Percentiles rank a stretch among this genome's conserved stretches.
phyloP scores from a whole-genome alignment of 2,797 vertebrate genomes.

The Pangasius larnaudii region DNA sequence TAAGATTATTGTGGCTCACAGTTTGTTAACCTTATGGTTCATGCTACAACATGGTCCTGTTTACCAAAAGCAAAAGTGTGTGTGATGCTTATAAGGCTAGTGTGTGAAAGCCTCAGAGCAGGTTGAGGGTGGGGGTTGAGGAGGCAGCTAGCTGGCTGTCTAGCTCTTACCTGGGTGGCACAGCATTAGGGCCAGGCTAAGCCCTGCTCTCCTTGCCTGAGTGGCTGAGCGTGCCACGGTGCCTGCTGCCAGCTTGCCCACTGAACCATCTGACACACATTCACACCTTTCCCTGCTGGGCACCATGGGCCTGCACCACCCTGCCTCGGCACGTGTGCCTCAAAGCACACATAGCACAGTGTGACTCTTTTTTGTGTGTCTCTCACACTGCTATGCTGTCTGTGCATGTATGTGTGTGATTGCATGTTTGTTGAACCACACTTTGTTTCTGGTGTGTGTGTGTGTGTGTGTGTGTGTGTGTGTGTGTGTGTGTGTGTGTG shows the following conservation, averaged over 20 bases:
- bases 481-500: background rate
- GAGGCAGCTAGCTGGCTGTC: conserved; percentile 54
- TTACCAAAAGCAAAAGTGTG: conserved; percentile 36
- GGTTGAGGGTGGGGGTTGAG: conserved; percentile 35
- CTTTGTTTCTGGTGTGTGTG: background rate
- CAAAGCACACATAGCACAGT: conserved; percentile 72
- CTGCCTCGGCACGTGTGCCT: conserved; percentile 62
- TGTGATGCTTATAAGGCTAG: conserved; percentile 44
- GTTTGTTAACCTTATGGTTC: conserved; percentile 2
- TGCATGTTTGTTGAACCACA: conserved; percentile 21
- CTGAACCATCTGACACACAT: conserved; percentile 94
- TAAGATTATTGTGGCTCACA: background rate
- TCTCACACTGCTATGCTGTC: conserved; percentile 37
- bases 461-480: conserved; percentile 3
- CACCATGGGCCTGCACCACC: conserved; percentile 58
- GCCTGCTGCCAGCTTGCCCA: conserved; percentile 82
- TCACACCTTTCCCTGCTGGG: conserved; percentile 88
- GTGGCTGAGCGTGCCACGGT: conserved; percentile 69
- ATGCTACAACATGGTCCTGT: conserved; percentile 33
- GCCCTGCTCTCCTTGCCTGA: conserved; percentile 66
- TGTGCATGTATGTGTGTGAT: conserved; percentile 21
- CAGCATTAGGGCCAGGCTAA: conserved; percentile 66
- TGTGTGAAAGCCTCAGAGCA: conserved; percentile 49
- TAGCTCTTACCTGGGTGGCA: conserved; percentile 56
- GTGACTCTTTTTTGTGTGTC: conserved; percentile 34